Conservation (phyloP, 2,888 invertebrate species). For the Zonitis immaculata region DNA sequence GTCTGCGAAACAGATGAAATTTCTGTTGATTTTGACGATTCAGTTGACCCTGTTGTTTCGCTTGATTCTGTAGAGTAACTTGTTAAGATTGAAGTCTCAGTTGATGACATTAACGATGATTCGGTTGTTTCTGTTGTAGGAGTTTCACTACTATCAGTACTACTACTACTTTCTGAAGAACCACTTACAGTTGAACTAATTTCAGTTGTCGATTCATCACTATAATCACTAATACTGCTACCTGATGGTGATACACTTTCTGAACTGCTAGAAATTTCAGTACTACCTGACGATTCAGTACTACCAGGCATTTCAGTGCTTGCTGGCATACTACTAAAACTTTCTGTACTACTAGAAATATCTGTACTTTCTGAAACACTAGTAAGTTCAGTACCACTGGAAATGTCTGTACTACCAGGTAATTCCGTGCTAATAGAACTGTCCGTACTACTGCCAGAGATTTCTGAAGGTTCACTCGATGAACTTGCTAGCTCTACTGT, state of each 20-base stretch:
- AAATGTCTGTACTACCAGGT: constrained; percentile 13
- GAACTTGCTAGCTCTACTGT: constrained; percentile 5
- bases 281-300: constrained; percentile 16
- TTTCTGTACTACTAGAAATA: constrained; percentile 19
- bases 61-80: constrained; percentile 13
- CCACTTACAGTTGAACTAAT: constrained; percentile 4
- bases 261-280: constrained; percentile 24
- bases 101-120: constrained; percentile 7
- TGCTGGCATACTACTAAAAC: too few species aligned
- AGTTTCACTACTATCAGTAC: constrained; percentile 20
- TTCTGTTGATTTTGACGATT: constrained; percentile 1
- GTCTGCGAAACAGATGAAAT: background rate
- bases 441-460: too few species aligned
- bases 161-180: constrained; percentile 1
- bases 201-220: constrained; percentile 5
- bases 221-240: constrained; percentile 13
- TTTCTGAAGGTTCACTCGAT: constrained; percentile 4
- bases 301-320: too few species aligned
- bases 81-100: constrained; percentile 1
- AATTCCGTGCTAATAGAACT: background rate
- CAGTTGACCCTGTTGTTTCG: constrained; percentile 4
- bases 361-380: constrained; percentile 22
- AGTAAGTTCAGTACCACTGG: constrained; percentile 23
- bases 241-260: constrained; percentile 23
- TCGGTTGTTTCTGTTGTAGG: constrained; percentile 4